Percentiles rank a stretch among this genome's conserved stretches.
phyloP scores from a whole-genome alignment of 2,797 vertebrate species.

The Potorous gilbertii region DNA sequence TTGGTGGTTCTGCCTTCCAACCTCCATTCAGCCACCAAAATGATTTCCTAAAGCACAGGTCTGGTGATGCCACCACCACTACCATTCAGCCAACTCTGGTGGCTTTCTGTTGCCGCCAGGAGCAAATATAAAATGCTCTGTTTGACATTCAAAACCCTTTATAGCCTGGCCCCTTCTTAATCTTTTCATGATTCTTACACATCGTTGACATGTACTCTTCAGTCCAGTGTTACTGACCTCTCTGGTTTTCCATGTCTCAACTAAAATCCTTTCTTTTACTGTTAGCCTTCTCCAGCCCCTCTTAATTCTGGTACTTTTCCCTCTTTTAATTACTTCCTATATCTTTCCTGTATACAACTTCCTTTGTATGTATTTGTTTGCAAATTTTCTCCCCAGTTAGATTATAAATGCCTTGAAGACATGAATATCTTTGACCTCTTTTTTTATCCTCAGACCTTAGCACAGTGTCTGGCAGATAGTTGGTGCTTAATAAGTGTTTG shows the following conservation, averaged over 20 bases:
- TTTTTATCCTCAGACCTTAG: not conserved
- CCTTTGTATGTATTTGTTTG: not conserved
- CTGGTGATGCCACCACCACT: not conserved
- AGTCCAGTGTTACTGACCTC: not conserved
- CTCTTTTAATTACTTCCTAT: not conserved
- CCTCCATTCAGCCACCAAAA: constrained; percentile 16
- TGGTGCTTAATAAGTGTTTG: not conserved
- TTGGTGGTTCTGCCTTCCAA: not conserved
- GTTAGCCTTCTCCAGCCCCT: not conserved
- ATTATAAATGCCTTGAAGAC: not conserved
- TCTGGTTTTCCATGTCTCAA: not conserved
- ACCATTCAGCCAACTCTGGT: constrained; percentile 27
- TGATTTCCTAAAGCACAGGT: constrained; percentile 45
- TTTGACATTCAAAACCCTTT: not conserved
- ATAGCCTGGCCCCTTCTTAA: not conserved
- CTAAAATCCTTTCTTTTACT: not conserved
- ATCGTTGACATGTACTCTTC: not conserved
- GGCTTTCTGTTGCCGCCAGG: constrained; percentile 14
- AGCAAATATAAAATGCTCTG: constrained; percentile 35
- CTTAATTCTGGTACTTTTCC: not conserved
- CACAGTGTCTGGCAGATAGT: not conserved
- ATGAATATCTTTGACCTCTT: not conserved
- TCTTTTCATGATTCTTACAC: constrained; percentile 22
- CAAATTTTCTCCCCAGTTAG: not conserved
- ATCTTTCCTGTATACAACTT: not conserved